Evolutionary conservation across 2,888 invertebrate species (phyloP).

Genomic region (Serrognathus titanus): DNA sequence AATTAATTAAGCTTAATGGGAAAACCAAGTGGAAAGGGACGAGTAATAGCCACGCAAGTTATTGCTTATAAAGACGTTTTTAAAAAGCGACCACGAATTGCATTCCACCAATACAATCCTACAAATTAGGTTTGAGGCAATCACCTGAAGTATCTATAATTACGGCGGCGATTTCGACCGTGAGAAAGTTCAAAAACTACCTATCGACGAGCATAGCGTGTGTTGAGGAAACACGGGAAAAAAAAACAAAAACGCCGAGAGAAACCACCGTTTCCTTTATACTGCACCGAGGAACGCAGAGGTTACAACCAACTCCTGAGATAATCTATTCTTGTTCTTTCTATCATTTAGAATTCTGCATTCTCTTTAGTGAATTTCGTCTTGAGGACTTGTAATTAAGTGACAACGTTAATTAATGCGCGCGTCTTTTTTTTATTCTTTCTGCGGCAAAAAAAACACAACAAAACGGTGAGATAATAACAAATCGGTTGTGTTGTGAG

Average conservation of each 20-base stretch:
- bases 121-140: conserved; percentile 1
- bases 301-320: too few relatives aligned
- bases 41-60: neutral
- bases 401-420: too few relatives aligned
- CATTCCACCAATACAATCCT: neutral
- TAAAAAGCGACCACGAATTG: neutral
- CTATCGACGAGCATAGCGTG: conserved; percentile 4
- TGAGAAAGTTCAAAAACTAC: conserved; percentile 7
- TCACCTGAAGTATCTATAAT: conserved; percentile 1
- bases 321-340: too few relatives aligned
- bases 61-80: neutral
- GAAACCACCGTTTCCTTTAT: conserved; percentile 1
- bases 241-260: neutral
- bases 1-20: neutral
- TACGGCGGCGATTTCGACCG: conserved; percentile 6
- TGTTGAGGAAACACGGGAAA: neutral
- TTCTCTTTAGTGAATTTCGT: too few relatives aligned
- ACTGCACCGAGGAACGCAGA: neutral
- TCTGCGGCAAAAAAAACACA: neutral
- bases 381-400: too few relatives aligned
- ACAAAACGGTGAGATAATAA: neutral
- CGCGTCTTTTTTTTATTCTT: too few relatives aligned
- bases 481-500: neutral
- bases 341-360: too few relatives aligned
- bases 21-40: neutral